These are phyloP conservation scores for Cynocephalus volans DNA, from an alignment of 2,113 vertebrate species.

Conservation along the genomic window DNA sequence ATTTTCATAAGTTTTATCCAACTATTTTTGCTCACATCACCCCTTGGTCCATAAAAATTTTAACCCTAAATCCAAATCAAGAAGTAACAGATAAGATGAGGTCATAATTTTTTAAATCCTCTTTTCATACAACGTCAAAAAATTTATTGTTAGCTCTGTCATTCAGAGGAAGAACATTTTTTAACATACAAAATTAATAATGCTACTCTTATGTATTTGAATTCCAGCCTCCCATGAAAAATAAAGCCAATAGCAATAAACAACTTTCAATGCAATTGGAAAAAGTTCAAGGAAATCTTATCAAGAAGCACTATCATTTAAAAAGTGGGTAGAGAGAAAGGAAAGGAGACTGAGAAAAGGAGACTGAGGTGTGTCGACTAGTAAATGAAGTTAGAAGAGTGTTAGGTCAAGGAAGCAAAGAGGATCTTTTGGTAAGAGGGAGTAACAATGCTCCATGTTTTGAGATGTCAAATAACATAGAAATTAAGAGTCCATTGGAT, in stretches of 20 bases:
- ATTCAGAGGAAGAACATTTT: background rate
- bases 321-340: background rate
- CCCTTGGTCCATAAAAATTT: constrained; percentile 2
- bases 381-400: background rate
- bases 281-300: background rate
- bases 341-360: background rate
- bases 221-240: background rate
- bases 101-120: background rate
- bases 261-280: background rate
- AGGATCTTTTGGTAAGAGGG: background rate
- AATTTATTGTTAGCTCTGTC: background rate
- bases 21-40: background rate
- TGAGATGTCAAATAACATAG: background rate
- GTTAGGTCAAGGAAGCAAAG: background rate
- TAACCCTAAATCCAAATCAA: background rate
- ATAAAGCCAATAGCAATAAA: background rate
- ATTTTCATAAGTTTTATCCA: constrained; percentile 18
- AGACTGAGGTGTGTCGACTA: background rate
- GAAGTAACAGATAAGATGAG: background rate
- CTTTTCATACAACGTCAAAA: background rate
- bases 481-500: background rate
- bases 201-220: background rate
- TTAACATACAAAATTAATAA: background rate
- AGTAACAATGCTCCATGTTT: background rate
- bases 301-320: background rate